Percentiles rank a stretch among this genome's conserved stretches.
Conservation (phyloP, 1,140 invertebrate genomes). For the Drosophila ambigua region DNA sequence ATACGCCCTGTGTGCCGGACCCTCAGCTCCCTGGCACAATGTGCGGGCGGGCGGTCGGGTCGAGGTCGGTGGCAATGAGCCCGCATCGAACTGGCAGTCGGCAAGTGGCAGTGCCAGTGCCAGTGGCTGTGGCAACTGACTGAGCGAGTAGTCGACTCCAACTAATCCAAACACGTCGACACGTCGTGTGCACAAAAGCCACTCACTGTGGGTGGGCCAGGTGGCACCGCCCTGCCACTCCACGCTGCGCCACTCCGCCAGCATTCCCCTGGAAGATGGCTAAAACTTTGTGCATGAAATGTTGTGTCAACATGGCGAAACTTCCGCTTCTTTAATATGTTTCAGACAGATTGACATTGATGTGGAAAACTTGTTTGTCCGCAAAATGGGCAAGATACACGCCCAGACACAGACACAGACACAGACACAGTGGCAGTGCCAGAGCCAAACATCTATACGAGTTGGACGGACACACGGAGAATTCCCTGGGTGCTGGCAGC, state of each 20-base stretch:
- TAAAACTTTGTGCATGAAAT: conserved; percentile 76
- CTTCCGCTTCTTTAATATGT: conserved; percentile 82
- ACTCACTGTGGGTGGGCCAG: conserved; percentile 49
- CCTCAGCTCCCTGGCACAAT: conserved; percentile 15
- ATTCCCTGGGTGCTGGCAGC: conserved; percentile 24
- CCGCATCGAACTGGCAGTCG: conserved; percentile 43
- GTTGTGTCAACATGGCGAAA: conserved; percentile 81
- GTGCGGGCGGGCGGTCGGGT: no score
- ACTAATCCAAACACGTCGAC: conserved; percentile 73
- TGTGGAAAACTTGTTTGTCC: conserved; percentile 79
- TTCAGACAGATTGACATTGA: conserved; percentile 83
- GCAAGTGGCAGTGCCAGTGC: conserved; percentile 19
- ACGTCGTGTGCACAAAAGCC: conserved; percentile 70
- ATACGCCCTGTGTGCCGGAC: conserved; percentile 22
- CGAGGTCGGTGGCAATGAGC: conserved; percentile 27
- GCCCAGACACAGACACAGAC: conserved; percentile 6
- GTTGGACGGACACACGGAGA: conserved; percentile 10
- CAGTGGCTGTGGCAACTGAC: conserved; percentile 3
- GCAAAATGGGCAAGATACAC: conserved; percentile 60
- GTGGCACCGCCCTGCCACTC: conserved; percentile 18
- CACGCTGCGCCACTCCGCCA: neutral
- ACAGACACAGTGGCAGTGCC: no score
- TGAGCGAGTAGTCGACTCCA: conserved; percentile 40
- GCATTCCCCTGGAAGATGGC: conserved; percentile 15
- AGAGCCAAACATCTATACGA: no score